Evolutionary conservation across 1,140 invertebrate species (phyloP), one percentile per base, ranked within the genome.

Genomic region (Eufriesea mexicana): DNA sequence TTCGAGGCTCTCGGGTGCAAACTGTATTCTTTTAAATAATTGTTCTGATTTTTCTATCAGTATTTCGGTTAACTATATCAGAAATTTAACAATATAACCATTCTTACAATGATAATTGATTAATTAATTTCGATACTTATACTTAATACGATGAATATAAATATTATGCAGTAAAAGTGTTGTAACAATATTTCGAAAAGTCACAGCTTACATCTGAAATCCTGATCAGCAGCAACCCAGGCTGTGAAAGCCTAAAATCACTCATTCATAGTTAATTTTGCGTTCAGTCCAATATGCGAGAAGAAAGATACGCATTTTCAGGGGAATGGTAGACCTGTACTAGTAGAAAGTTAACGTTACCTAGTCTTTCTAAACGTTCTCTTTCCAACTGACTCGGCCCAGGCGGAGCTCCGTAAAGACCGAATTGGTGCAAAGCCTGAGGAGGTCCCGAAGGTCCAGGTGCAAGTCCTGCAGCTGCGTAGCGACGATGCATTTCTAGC

Each of bases 401-500:
- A 68, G 94, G 96, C 42, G 93, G 94, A 10, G 93, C 94, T 12
- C 93, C 93, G 76, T 96, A 96, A 2, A 96, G 92, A 14, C 95
- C 95, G 88, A 95, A 96, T 92, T 94, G 96, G 92, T 94, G 97
- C 91, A 94, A 94, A 91, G 77, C 95, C 92, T 93, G 97, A 95
- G 92, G 93, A 9, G 93, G 93, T 54, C 91, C 93, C 0, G 93
- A 93, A 10, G 94, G 94, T 77, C 93, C 94, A 2, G 94, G 92
- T 8, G 93, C 90, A 2, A 93, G 75, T 55, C 93, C 90, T 16
- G 91, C 91, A 0, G 92, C 92, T 0, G 93, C 92, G 67, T 94
- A 94, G 83, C 98, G 95, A 86, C 98, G 95, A 90, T 98, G 98
- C 89, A 98, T 96, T 90, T 99, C 98, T 72, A 99, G 92, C 98